Evolutionary conservation across 2,888 invertebrate genomes (phyloP).

Genomic region (Apotomis capreana): DNA sequence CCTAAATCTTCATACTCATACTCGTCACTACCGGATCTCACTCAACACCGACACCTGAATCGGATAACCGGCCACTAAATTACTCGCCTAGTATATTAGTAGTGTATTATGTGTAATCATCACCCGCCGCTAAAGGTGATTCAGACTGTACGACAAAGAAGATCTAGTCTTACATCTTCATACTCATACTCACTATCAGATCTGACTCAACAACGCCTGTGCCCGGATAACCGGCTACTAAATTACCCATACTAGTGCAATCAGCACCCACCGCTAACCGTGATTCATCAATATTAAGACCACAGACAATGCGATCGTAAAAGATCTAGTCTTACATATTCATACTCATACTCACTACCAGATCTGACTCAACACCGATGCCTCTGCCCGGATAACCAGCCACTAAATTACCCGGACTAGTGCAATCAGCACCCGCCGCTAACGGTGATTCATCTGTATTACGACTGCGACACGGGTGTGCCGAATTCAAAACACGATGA

Average conservation of each 20-base stretch:
- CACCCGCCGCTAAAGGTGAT: slow-evolving; percentile 5
- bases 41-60: neutral
- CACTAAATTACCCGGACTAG: neutral
- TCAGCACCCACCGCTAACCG: slow-evolving; percentile 10
- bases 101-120: no score
- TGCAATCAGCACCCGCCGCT: slow-evolving; percentile 7
- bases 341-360: neutral
- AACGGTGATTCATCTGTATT: slow-evolving; percentile 12
- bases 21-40: neutral
- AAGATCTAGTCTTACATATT: neutral
- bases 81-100: neutral
- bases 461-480: neutral
- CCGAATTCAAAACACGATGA: no score
- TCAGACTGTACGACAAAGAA: neutral
- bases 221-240: neutral
- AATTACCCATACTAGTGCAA: neutral
- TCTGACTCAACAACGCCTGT: neutral
- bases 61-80: slow-evolving; percentile 3
- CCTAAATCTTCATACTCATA: neutral
- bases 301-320: neutral
- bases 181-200: neutral
- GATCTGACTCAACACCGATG: neutral
- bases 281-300: neutral
- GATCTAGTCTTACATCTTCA: neutral
- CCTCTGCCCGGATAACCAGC: neutral